Evolutionary conservation across 2,888 invertebrate species (phyloP).

Genomic region (Saturnia japonica): DNA sequence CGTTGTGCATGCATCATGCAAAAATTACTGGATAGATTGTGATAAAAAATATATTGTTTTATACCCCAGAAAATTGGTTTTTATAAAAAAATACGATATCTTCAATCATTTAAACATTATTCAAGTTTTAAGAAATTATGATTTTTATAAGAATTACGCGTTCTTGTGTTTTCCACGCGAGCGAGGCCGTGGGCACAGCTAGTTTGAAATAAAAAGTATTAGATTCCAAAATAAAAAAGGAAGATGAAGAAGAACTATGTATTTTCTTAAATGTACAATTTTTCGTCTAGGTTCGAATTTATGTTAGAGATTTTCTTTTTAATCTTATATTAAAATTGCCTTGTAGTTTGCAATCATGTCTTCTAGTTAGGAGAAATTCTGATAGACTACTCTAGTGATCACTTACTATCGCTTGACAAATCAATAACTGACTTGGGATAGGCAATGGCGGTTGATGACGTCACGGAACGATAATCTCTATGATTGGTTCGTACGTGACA

Average conservation of each 20-base stretch:
- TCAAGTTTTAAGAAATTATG: no score
- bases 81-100: no score
- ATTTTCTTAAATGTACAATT: no score
- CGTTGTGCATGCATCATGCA: no score
- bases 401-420: constrained; percentile 48
- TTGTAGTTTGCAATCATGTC: background rate
- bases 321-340: background rate
- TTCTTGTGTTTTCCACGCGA: no score
- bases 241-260: background rate
- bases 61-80: no score
- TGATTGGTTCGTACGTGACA: constrained; percentile 58
- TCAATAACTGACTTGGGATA: constrained; percentile 34
- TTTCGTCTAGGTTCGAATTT: background rate
- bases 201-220: no score
- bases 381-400: constrained; percentile 32
- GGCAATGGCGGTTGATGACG: constrained; percentile 55
- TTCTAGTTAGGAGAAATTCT: background rate
- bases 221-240: background rate
- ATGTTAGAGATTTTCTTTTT: background rate
- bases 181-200: no score
- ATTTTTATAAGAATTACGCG: no score
- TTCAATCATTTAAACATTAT: no score
- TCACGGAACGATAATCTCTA: constrained; percentile 60
- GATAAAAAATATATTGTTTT: no score
- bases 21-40: no score